Evolutionary conservation across 2,888 invertebrate genomes (phyloP), one percentile per base, ranked within the genome.

Genomic region (Atrina japonica): DNA sequence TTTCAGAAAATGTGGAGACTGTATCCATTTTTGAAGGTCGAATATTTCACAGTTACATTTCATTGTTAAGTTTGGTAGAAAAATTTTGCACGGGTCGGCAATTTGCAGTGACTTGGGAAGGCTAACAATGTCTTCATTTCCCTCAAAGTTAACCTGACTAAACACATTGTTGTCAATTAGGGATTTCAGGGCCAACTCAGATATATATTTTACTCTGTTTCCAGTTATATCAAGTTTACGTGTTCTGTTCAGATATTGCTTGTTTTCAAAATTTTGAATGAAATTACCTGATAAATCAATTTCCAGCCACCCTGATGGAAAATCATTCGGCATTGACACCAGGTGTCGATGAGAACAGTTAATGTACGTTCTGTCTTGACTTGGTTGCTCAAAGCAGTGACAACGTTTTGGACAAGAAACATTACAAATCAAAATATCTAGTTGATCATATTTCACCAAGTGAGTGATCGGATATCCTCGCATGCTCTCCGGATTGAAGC

Each of bases 371-470:
- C 64, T n/a, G 6, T 21, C 25, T 59, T 65, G 25, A 9, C 47
- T 56, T 14, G 65, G 64, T 41, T 70, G 70, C 21, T 59, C 49
- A 23, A 58, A 53, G 27, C 70, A 65, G 41, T 30, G 16, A 23
- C 70, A 70, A 9, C 43, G 2, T 35, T n/a, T 30, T 14, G 64
- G 58, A 45, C 70, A 70, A 2, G n/a, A 52, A n/a, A 58, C n/a
- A 7, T 58, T 43, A 23, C 65, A 70, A 3, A 59, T 55, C 25
- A 70, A 70, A 21, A 65, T 7, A 27, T 65, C 70, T 1, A 70
- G 21, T 30, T 29, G 23, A 1, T 43, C 29, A 14, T 65, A 16
- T 23, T 45, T 65, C 6, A 70, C 59, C 6, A 65, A 23, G 7
- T 65, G 52, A 3, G 50, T 9, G 16, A 70, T 59, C 6, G 21